phyloP scores from a whole-genome alignment of 2,113 vertebrate genomes.

The Phrynocephalus versicolor region DNA sequence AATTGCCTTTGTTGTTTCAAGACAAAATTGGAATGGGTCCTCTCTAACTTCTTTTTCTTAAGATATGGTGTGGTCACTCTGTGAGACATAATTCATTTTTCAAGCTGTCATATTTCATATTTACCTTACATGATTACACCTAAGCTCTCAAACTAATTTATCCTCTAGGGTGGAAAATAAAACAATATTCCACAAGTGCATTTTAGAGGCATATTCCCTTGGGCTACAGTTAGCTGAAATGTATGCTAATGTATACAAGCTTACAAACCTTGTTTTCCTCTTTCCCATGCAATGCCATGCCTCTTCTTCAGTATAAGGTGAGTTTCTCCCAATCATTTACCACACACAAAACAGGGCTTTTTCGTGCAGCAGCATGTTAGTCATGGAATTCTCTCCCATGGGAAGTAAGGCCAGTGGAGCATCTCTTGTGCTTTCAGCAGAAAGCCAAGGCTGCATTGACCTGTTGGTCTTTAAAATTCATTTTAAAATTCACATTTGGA shows the following conservation, averaged over 20 bases:
- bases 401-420: too few relatives aligned
- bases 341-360: too few relatives aligned
- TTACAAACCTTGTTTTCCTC: too few relatives aligned
- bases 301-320: too few relatives aligned
- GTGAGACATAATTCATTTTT: conserved; percentile 27
- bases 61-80: neutral
- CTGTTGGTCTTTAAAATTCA: too few relatives aligned
- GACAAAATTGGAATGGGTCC: conserved; percentile 17
- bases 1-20: conserved; percentile 8
- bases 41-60: neutral
- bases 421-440: too few relatives aligned
- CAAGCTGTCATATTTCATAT: neutral
- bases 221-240: conserved; percentile 30
- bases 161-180: neutral
- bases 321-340: too few relatives aligned
- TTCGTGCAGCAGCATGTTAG: too few relatives aligned
- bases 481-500: too few relatives aligned
- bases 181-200: conserved; percentile 31
- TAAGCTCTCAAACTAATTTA: conserved; percentile 36
- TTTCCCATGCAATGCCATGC: too few relatives aligned
- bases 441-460: too few relatives aligned
- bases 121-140: conserved; percentile 19
- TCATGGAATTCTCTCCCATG: too few relatives aligned
- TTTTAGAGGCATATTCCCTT: conserved; percentile 36
- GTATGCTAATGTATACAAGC: conserved; percentile 18